Percentiles rank a stretch among this genome's conserved stretches.
phyloP scores from a whole-genome alignment of 2,113 vertebrate genomes.

The Larimichthys polyactis region DNA sequence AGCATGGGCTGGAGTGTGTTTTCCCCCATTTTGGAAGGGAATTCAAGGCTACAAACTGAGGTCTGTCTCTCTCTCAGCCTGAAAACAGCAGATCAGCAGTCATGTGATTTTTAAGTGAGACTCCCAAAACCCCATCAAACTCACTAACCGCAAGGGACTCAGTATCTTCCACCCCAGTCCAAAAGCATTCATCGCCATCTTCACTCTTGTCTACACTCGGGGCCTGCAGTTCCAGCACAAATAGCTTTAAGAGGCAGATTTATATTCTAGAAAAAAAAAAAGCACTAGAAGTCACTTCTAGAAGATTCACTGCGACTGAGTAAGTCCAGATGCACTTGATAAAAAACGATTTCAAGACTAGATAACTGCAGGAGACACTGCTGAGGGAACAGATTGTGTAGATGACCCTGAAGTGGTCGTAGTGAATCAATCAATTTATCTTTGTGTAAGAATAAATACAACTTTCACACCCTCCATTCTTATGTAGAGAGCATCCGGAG shows the following conservation, averaged over 20 bases:
- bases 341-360: background rate
- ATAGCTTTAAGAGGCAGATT: background rate
- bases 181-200: constrained; percentile 11
- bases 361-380: background rate
- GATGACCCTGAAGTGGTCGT: background rate
- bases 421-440: background rate
- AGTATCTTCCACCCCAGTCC: background rate
- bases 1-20: constrained; percentile 25
- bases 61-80: background rate
- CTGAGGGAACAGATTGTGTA: background rate
- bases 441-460: background rate
- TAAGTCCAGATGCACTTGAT: constrained; percentile 18
- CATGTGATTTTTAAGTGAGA: constrained; percentile 2
- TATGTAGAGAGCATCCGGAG: background rate
- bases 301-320: background rate
- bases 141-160: constrained; percentile 3
- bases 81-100: constrained; percentile 33
- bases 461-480: background rate
- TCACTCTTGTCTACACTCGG: background rate
- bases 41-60: background rate
- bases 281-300: background rate
- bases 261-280: background rate
- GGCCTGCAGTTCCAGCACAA: constrained; percentile 24
- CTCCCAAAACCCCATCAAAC: constrained; percentile 22
- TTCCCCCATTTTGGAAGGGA: background rate